Evolutionary conservation across 2,113 vertebrate species (phyloP).

Genomic region (Pangasianodon gigas): DNA sequence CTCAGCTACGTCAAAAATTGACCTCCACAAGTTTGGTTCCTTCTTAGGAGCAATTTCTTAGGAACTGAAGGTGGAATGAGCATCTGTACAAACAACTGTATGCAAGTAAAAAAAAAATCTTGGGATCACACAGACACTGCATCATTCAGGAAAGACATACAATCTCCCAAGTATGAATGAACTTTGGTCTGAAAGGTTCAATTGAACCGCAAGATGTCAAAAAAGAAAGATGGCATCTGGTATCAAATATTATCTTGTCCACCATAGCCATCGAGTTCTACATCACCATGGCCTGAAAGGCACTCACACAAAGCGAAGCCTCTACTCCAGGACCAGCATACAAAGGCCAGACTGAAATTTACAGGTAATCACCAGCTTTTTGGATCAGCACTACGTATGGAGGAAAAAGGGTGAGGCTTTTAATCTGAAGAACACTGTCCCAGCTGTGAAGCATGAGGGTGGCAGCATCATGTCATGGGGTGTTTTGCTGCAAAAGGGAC

Average conservation of each 20-base stretch:
- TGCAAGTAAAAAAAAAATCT: neutral
- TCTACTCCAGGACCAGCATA: neutral
- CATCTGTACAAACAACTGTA: neutral
- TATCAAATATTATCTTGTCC: neutral
- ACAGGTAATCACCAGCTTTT: neutral
- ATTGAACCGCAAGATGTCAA: neutral
- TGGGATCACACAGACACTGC: neutral
- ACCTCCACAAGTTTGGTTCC: neutral
- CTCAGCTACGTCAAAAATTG: neutral
- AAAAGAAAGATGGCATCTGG: neutral
- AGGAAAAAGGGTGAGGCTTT: neutral
- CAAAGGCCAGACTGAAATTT: neutral
- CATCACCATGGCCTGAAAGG: neutral
- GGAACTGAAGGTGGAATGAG: neutral
- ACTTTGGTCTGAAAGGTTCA: neutral
- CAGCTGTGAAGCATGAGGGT: neutral
- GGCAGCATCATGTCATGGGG: neutral
- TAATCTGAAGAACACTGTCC: neutral
- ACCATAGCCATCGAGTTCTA: neutral
- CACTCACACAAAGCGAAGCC: neutral
- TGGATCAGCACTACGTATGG: neutral
- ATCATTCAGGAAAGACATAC: neutral
- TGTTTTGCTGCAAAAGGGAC: neutral
- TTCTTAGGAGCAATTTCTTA: neutral
- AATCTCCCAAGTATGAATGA: neutral